Base-by-base conservation (phyloP, 2,113 vertebrate species). In the Leptobrachium ailaonicum region DNA sequence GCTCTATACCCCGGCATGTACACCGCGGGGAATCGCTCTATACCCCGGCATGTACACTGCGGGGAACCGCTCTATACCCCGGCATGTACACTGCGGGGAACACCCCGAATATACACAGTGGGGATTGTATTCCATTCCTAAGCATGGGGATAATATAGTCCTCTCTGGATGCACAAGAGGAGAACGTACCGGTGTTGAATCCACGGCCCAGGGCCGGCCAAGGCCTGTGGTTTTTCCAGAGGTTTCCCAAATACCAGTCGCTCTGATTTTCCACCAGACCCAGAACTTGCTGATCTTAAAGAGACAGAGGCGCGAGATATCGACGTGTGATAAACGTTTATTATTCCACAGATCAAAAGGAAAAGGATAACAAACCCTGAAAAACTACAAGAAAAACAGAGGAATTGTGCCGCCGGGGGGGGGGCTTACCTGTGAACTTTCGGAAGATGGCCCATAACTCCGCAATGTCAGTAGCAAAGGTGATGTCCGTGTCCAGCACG, bases 251-350 rank as follows among this genome's bases (percentile, higher is more conserved):
- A 86, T 98, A 98, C 97, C 97, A 99, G 87, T 99, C 93, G 0
- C 97, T 99, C 90, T 98, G 97, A 87, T 99, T 98, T 88, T 98
- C 97, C 87, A 98, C 97, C 56, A 99, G 90, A 44, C 97, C 97
- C 1, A 99, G 96, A 84, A 94, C 95, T 86, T 99, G 96, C 77
- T 97, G 94, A 63, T 96, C 97, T 94, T 83, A 73, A 73, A 73
- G 41, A n/a, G 81, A 74, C 2, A 63, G 56, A n/a, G 54, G 6
- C 40, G 13, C 4, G 14, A 50, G 2, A 40, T 42, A 7, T 7
- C 0, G 41, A 56, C 3, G 40, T 4, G 41, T 4, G 41, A 68
- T 4, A 14, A 10, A 68, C 2, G 47, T 50, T 50, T 50, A 50
- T 5, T 50, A 50, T 50, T 4, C 47, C 47, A 50, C 47, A 8